Percentiles rank a stretch among this genome's conserved stretches.
These are phyloP conservation scores for Chloroceryle aenea DNA, from an alignment of 2,113 vertebrate species.

Conservation along the genomic window DNA sequence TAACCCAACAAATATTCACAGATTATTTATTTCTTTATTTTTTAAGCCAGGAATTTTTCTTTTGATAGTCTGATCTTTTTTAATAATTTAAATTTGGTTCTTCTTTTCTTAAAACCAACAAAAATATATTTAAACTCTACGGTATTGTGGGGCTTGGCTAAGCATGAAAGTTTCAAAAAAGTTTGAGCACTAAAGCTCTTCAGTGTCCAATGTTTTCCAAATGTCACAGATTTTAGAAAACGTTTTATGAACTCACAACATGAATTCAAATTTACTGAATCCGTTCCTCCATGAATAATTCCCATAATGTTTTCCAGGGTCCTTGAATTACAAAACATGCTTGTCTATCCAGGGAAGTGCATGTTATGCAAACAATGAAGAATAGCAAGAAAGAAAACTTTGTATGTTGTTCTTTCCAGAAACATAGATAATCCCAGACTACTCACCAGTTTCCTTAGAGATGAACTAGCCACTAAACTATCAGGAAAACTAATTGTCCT, in stretches of 20 bases:
- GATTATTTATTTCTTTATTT: background rate
- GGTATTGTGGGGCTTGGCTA: background rate
- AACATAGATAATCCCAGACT: background rate
- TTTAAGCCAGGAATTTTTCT: background rate
- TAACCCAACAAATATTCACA: background rate
- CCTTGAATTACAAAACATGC: background rate
- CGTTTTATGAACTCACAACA: background rate
- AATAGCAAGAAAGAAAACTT: background rate
- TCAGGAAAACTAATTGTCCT: constrained; percentile 7
- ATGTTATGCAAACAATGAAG: background rate
- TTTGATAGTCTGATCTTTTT: background rate
- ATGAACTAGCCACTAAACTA: background rate
- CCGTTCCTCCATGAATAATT: background rate
- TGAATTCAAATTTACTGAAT: background rate
- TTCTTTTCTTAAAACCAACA: background rate
- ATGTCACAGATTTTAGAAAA: constrained; percentile 12
- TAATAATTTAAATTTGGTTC: background rate
- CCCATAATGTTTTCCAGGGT: background rate
- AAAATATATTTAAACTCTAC: background rate
- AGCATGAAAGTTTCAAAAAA: constrained; percentile 2
- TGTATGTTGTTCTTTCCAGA: background rate
- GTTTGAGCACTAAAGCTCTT: background rate
- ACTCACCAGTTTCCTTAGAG: constrained; percentile 2
- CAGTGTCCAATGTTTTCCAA: background rate
- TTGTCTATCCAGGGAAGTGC: background rate